These are phyloP conservation scores for Camponotus floridanus DNA, from an alignment of 1,140 invertebrate species.

Conservation along the genomic window DNA sequence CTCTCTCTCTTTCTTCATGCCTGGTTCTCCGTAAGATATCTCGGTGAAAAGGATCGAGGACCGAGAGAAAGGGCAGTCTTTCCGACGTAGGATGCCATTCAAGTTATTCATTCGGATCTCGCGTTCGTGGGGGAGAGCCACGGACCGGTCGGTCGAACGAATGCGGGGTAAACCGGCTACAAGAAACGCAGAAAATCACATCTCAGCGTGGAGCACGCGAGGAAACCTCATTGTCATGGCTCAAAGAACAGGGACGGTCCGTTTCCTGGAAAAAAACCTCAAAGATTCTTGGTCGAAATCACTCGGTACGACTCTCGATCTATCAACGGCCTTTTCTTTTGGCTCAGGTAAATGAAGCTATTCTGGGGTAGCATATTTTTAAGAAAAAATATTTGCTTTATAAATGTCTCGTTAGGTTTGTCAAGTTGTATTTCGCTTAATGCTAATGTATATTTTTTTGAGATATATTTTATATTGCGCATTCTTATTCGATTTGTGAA, in stretches of 20 bases:
- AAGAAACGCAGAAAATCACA: slow-evolving; percentile 64
- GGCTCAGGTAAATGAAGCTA: neutral
- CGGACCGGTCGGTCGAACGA: slow-evolving; percentile 54
- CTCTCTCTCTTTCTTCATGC: neutral
- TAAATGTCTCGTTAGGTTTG: neutral
- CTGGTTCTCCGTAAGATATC: slow-evolving; percentile 33
- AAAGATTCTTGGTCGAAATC: slow-evolving; percentile 32
- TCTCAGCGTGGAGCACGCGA: slow-evolving; percentile 14
- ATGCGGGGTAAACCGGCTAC: slow-evolving; percentile 54
- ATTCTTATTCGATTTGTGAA: neutral
- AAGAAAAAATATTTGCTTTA: neutral
- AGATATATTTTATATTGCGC: neutral
- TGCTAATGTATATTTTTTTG: neutral
- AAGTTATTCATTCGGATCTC: slow-evolving; percentile 70
- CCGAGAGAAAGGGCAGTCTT: slow-evolving; percentile 64
- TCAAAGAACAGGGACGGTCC: slow-evolving; percentile 7
- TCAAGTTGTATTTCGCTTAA: neutral
- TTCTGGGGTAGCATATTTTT: neutral
- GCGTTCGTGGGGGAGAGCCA: slow-evolving; percentile 45
- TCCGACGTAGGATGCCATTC: slow-evolving; percentile 66
- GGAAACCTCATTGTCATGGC: slow-evolving; percentile 47
- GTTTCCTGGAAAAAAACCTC: slow-evolving; percentile 31
- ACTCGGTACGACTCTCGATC: neutral
- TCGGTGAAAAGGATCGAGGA: slow-evolving; percentile 67
- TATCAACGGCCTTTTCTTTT: neutral